Percentiles rank a stretch among this genome's conserved stretches.
phyloP scores from a whole-genome alignment of 2,113 vertebrate species.

The Pampusana beccarii region DNA sequence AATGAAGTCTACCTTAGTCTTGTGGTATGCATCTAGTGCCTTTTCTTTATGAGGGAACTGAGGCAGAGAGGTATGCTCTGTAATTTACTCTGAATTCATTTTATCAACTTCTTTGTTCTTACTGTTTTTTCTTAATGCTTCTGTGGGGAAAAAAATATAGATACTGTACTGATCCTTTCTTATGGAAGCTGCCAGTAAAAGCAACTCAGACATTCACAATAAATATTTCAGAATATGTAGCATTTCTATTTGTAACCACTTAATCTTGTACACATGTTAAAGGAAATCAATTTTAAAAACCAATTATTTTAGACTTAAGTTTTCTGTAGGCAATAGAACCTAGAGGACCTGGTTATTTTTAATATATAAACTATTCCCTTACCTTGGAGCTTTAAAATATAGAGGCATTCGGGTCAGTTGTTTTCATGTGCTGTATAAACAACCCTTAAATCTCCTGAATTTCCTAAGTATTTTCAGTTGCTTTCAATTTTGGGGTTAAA shows the following conservation, averaged over 20 bases:
- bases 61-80: neutral
- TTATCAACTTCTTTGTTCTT: neutral
- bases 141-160: neutral
- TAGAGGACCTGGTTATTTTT: constrained; percentile 31
- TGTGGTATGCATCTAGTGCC: neutral
- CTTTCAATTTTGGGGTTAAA: constrained; percentile 16
- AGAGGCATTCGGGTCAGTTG: constrained; percentile 26
- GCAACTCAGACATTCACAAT: constrained; percentile 22
- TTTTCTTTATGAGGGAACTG: neutral
- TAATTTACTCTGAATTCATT: neutral
- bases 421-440: constrained; percentile 59
- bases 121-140: neutral
- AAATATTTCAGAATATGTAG: constrained; percentile 46
- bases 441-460: constrained; percentile 24
- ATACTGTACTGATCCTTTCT: constrained; percentile 23
- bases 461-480: constrained; percentile 51
- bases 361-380: constrained; percentile 28
- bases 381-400: constrained; percentile 41
- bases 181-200: constrained; percentile 49
- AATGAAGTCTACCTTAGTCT: neutral
- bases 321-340: constrained; percentile 36
- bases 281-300: constrained; percentile 52
- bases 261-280: constrained; percentile 64
- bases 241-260: constrained; percentile 45
- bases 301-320: constrained; percentile 60